A percentile compares a stretch with the other conserved stretches of the same genome.
phyloP scores from a whole-genome alignment of 2,888 invertebrate species.

The Melieria crassipennis region DNA sequence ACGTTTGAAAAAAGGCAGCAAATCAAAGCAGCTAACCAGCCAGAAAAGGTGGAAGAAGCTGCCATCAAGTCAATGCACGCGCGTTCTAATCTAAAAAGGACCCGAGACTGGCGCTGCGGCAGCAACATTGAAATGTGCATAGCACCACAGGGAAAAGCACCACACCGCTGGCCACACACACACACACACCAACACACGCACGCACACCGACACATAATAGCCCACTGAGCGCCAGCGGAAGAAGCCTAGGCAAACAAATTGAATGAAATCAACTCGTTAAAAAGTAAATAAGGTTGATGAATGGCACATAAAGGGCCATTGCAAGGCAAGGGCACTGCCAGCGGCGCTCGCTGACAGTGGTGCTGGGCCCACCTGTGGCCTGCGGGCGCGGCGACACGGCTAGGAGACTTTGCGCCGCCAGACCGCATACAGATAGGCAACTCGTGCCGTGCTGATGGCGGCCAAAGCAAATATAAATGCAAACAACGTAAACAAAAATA shows the following conservation, averaged over 20 bases:
- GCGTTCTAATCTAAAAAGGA: conserved; percentile 37
- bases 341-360: no score
- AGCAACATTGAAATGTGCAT: no score
- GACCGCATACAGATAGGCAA: no score
- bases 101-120: no score
- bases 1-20: no score
- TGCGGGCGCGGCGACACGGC: not conserved
- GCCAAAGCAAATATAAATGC: no score
- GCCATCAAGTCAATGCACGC: conserved; percentile 45
- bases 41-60: not conserved
- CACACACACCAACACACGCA: not conserved
- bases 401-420: conserved; percentile 8
- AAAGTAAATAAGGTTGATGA: conserved; percentile 65
- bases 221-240: conserved; percentile 28
- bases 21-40: not conserved
- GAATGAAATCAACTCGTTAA: conserved; percentile 65
- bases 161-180: no score
- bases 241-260: conserved; percentile 63
- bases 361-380: not conserved
- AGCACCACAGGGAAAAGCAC: no score
- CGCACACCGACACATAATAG: conserved; percentile 34
- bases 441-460: no score
- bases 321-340: not conserved
- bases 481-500: no score
- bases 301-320: conserved; percentile 49